Evolutionary conservation across 2,113 vertebrate species (phyloP).

Genomic region (Sphyrna mokarran): DNA sequence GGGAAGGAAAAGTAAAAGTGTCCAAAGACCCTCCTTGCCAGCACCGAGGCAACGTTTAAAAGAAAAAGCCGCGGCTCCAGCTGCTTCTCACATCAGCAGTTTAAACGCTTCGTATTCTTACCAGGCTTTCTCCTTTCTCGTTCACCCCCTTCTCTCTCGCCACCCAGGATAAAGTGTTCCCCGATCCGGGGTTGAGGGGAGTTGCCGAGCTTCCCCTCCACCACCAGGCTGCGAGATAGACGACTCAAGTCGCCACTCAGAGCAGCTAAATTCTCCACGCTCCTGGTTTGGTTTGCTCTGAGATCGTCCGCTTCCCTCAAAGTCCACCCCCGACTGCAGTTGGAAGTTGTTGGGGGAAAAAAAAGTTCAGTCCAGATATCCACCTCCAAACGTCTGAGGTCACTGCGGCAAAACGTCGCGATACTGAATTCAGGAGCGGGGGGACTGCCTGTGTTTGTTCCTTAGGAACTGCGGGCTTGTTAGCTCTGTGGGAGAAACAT

Average conservation of each 20-base stretch:
- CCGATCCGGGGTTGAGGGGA: background rate
- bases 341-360: conserved; percentile 4
- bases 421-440: conserved; percentile 15
- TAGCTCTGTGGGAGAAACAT: background rate
- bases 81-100: background rate
- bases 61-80: background rate
- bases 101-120: background rate
- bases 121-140: background rate
- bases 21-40: background rate
- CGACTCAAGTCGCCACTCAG: background rate
- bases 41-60: background rate
- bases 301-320: background rate
- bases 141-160: no score
- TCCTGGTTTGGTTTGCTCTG: background rate
- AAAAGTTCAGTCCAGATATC: conserved; percentile 24
- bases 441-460: background rate
- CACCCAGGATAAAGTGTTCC: background rate
- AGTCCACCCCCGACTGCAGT: background rate
- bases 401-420: conserved; percentile 34
- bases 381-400: conserved; percentile 19
- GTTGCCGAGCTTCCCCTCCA: background rate
- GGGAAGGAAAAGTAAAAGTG: background rate
- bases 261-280: background rate
- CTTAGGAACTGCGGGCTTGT: background rate
- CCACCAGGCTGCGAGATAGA: background rate